Base-by-base conservation (phyloP, 2,113 vertebrate genomes). In the Melanerpes formicivorus region DNA sequence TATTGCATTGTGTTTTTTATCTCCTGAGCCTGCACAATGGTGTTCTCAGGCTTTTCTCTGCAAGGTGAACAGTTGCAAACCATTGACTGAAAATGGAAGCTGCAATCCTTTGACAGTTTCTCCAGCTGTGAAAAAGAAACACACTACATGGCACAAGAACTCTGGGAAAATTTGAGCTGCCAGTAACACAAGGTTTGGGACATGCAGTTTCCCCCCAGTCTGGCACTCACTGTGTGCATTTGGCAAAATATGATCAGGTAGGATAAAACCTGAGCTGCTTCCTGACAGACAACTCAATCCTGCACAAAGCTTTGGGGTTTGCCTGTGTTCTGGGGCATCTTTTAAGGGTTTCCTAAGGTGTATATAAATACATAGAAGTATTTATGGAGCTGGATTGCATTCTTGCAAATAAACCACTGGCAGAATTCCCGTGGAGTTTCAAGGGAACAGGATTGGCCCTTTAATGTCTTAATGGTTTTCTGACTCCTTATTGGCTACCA, bases 401-500 rank as follows among this genome's bases (percentile, higher is more conserved):
- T 95, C 86, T 93, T 77, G 72, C 72, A 88, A 82, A 44, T 15
- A 44, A 93, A 78, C 44, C 87, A 48, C 71, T 91, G 95, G 83
- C 80, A 69, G 46, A 91, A 94, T 52, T 93, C 82, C 93, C 52
- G 16, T 9, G 25, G 55, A 72, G 56, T 77, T 66, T 63, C 77
- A 63, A 88, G 91, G 27, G 70, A 91, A 48, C 66, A 93, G 50
- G 67, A 93, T 79, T 75, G 80, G 77, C 65, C 55, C 32, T 65
- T 79, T 78, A 64, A 87, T 81, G 93, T 87, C 92, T 87, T 88
- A 90, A 74, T 55, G 54, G 71, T 89, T 93, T 94, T 82, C 87
- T 92, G 70, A 54, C n/a, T 93, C 34, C 95, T 90, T 59, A 95
- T 96, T 97, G 96, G 96, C 83, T 80, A 7, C n/a, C 50, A 83